Conservation (phyloP, 2,113 vertebrate genomes). For the Eulemur macaco region DNA sequence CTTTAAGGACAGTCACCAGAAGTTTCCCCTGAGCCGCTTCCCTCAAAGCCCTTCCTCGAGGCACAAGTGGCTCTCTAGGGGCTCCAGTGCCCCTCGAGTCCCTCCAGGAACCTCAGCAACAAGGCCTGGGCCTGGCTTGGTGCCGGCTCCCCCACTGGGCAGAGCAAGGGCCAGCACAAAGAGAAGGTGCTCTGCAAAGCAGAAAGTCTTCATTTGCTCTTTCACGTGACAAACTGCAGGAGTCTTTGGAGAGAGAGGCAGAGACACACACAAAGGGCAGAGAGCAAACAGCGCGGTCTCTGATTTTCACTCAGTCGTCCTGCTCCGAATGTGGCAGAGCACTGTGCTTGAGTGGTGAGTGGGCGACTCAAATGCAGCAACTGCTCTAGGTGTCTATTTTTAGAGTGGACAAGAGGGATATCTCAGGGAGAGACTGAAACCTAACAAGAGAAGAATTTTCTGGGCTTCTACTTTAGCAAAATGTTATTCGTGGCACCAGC, state of each 20-base stretch:
- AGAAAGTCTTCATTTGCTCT: not conserved
- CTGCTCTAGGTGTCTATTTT: slow-evolving; percentile 60
- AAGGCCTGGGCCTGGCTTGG: not conserved
- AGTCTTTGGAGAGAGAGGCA: not conserved
- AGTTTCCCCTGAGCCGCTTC: not conserved
- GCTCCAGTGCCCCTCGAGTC: not conserved
- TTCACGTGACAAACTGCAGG: not conserved
- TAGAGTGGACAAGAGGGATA: slow-evolving; percentile 34
- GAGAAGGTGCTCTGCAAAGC: not conserved
- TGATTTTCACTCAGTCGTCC: not conserved
- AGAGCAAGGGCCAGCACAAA: not conserved
- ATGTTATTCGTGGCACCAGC: not conserved
- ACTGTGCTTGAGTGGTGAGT: not conserved
- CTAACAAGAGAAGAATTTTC: slow-evolving; percentile 71
- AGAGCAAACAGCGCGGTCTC: accelerated
- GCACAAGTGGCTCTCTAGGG: not conserved
- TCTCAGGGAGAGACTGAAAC: not conserved
- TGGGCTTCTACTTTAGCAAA: slow-evolving; percentile 58
- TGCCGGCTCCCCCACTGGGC: too few species aligned
- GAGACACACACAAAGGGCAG: not conserved
- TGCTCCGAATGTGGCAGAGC: slow-evolving; percentile 14
- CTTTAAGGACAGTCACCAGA: not conserved
- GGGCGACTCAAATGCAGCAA: slow-evolving; percentile 58
- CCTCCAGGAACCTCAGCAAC: not conserved
- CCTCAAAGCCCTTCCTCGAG: not conserved